Base-by-base conservation (phyloP, 2,797 vertebrate species). In the Epinephelus coioides region DNA sequence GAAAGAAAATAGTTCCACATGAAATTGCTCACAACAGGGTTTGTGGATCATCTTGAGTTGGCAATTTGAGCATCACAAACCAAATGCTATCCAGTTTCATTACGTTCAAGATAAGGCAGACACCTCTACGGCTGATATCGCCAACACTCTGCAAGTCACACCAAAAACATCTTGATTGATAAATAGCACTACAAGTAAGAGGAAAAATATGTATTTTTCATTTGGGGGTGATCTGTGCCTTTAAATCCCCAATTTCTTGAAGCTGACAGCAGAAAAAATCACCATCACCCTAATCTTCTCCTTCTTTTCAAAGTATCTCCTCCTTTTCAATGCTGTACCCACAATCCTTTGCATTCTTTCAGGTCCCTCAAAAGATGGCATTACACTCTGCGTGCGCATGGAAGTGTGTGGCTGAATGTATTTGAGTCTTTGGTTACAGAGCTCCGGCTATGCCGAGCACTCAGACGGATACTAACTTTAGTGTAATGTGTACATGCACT, bases 381-480 rank as follows among this genome's bases (percentile, higher is more conserved):
- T 77, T 63, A 55, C 70, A 49, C 51, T 12, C 15, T 18, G 60
- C 38, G 18, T 62, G 60, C 19, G 30, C 40, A 21, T 80, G 60
- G 43, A 71, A 73, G 72, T 74, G 55, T 84, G 83, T 57, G 40
- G 60, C 68, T 81, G 54, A 44, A 75, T 84, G 82, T 64, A 81
- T 89, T 85, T 80, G 44, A 73, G 68, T 83, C 73, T 87, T 61
- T 21, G 72, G 87, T 88, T 85, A 72, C 76, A 84, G 72, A 82
- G 71, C 63, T 70, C 66, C 19, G 78, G 63, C 77, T 50, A 30
- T 77, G 83, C 82, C 86, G 69, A 77, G 76, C 83, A 51, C 69
- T 79, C 73, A 77, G 83, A 64, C 44, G 1, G 68, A 84, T 50
- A 64, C 89, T 90, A 92, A 92, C 82, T 90, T 89, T 88, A 91